Evolutionary conservation across 2,797 vertebrate species (phyloP), one percentile per base, ranked within the genome.

Genomic region (Sebastes flavidus): DNA sequence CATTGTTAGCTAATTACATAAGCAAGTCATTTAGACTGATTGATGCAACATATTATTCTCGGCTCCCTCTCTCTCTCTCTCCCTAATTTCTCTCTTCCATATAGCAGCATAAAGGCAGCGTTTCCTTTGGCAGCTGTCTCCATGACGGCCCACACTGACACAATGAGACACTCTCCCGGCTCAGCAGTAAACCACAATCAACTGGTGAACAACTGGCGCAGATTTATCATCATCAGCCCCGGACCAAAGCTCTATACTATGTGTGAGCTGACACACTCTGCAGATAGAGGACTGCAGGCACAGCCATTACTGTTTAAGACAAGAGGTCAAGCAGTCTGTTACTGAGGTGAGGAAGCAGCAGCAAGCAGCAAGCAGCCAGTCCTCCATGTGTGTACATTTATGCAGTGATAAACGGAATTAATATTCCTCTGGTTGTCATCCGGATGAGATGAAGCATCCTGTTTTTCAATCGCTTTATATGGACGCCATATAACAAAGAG

Each of bases 1-100:
- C 92, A 93, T 88, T 93, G 92, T 92, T 90, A 83, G 92, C 93
- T 95, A 95, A 96, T 95, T 95, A 95, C 92, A 94, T 93, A 94
- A 93, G 93, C 90, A 93, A 94, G 91, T 94, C 90, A 93, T 93
- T 95, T 95, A 93, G 90, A 92, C 92, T 94, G 94, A 96, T 94
- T 95, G 94, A 95, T 94, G 91, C 89, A 90, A 91, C 93, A 92
- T 92, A 92, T 89, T 94, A 91, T 88, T 87, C 84, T 63, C 75
- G 73, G 84, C 81, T 85, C 80, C 69, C 81, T 69, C 70, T 59
- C 78, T 69, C 46, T 63, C 88, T 73, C 77, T 54, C 74, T 49
- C 65, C 71, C 87, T 90, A 85, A 89, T 90, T 92, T 91, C 58
- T 88, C 77, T 87, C 82, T 78, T 88, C 86, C 80, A 81, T 87